Evolutionary conservation across 1,140 invertebrate genomes (phyloP).

Genomic region (Zaprionus africanus): DNA sequence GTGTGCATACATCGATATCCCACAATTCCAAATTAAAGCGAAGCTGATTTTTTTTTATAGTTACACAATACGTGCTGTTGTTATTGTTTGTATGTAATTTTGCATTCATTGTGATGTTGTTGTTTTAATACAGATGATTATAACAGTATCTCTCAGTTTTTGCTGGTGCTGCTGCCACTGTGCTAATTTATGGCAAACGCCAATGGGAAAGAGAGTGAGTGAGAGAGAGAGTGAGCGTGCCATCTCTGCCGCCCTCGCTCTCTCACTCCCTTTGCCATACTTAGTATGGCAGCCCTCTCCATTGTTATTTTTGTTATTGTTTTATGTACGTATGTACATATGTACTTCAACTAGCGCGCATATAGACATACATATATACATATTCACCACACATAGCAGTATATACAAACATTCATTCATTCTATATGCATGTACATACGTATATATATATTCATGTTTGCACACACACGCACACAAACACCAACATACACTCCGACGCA

Average conservation of each 20-base stretch:
- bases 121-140: constrained; percentile 51
- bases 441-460: constrained; percentile 24
- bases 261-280: constrained; percentile 44
- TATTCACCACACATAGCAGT: constrained; percentile 31
- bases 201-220: constrained; percentile 25
- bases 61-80: constrained; percentile 59
- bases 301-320: constrained; percentile 56
- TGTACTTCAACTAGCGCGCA: constrained; percentile 39
- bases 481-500: constrained; percentile 48
- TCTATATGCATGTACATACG: constrained; percentile 14
- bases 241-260: constrained; percentile 36
- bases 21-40: constrained; percentile 20
- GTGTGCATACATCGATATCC: constrained; percentile 23
- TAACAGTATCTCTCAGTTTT: constrained; percentile 58
- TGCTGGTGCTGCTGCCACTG: constrained; percentile 38
- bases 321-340: constrained; percentile 26
- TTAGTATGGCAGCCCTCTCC: constrained; percentile 54
- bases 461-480: constrained; percentile 30
- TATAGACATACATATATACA: constrained; percentile 20
- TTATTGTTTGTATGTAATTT: constrained; percentile 40
- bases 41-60: constrained; percentile 39
- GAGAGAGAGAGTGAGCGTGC: constrained; percentile 19
- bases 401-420: constrained; percentile 18
- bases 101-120: constrained; percentile 4
- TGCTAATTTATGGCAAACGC: constrained; percentile 58